Percentiles rank a stretch among this genome's conserved stretches.
Conservation (phyloP, 2,113 vertebrate genomes). For the Regulus satrapa region DNA sequence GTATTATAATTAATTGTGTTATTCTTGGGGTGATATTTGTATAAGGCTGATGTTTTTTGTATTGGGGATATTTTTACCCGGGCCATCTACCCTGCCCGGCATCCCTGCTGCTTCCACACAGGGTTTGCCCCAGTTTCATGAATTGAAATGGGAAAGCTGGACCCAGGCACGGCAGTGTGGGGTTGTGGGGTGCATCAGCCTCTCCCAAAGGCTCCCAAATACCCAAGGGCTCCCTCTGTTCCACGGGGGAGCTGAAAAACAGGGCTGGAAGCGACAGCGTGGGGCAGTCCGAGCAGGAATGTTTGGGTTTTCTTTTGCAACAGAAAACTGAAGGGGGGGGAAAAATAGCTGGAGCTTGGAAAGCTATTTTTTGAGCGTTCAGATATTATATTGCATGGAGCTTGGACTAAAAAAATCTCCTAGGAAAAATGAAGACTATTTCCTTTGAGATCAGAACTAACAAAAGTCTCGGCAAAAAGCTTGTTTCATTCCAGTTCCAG, state of each 20-base stretch:
- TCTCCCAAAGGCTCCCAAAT: not conserved
- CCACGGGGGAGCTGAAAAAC: not conserved
- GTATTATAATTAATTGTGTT: not conserved
- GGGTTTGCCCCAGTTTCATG: not conserved
- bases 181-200: not conserved
- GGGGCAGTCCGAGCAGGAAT: not conserved
- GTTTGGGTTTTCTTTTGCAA: not conserved
- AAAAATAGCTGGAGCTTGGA: not conserved
- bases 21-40: not conserved
- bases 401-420: not conserved
- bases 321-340: not conserved
- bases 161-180: fast-evolving
- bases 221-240: fast-evolving
- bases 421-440: conserved; percentile 5
- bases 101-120: fast-evolving
- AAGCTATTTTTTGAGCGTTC: not conserved
- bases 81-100: not conserved
- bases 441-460: conserved; percentile 36
- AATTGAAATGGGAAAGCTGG: not conserved
- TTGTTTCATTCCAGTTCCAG: not conserved
- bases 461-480: not conserved
- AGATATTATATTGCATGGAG: not conserved
- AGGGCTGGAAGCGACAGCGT: not conserved
- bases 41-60: not conserved
- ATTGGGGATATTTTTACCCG: not conserved